Percentiles rank a stretch among this genome's conserved stretches.
Conservation (phyloP, 2,888 invertebrate species). For the Chloroclystis v-ata region DNA sequence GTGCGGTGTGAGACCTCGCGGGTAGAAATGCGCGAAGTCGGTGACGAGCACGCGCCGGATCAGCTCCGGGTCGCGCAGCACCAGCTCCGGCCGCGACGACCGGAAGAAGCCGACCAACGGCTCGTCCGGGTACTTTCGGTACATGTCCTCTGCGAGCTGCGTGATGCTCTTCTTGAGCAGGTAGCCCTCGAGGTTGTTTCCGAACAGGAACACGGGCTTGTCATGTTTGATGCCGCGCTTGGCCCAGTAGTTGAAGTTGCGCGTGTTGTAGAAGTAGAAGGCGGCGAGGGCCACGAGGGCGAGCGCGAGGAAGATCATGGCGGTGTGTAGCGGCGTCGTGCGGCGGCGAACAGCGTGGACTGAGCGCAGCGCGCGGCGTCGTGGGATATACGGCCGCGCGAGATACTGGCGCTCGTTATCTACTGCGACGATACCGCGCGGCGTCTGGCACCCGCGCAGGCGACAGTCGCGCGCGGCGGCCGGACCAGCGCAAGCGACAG, state of each 20-base stretch:
- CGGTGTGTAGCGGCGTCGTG: constrained; percentile 6
- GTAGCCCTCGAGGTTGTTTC: constrained; percentile 36
- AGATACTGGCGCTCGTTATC: neutral
- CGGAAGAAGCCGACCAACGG: constrained; percentile 48
- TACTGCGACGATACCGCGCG: too few relatives aligned
- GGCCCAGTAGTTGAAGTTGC: constrained; percentile 46
- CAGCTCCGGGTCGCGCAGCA: constrained; percentile 52
- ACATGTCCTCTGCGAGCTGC: constrained; percentile 39
- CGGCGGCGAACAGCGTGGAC: neutral
- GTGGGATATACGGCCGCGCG: constrained; percentile 5
- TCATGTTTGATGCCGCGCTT: constrained; percentile 47
- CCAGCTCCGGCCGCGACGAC: constrained; percentile 41
- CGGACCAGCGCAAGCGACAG: too few relatives aligned
- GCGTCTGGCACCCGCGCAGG: too few relatives aligned
- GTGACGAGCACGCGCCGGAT: constrained; percentile 46
- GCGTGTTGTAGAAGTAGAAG: constrained; percentile 46
- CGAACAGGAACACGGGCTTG: constrained; percentile 40
- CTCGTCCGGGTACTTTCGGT: constrained; percentile 50
- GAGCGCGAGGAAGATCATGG: constrained; percentile 23
- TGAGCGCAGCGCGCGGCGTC: neutral
- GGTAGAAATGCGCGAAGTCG: constrained; percentile 50
- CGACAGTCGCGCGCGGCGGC: too few relatives aligned
- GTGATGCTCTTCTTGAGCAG: constrained; percentile 39
- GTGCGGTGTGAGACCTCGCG: constrained; percentile 41
- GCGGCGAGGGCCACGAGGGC: constrained; percentile 27